phyloP scores from a whole-genome alignment of 30 jellyfish, hydroid and myxozoan species.

The Mastigias papua region DNA sequence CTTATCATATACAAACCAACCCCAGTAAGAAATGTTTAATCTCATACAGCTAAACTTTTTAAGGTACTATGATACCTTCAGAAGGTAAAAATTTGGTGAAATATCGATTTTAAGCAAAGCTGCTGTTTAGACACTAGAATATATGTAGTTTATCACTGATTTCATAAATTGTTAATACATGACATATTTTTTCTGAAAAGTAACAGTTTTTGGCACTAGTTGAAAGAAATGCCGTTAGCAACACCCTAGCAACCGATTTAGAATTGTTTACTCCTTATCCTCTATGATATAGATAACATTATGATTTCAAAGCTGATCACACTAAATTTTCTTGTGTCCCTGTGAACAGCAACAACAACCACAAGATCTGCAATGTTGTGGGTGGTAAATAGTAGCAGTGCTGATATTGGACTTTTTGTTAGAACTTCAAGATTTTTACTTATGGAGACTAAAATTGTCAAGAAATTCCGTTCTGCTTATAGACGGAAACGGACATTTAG shows the following conservation, averaged over 20 bases:
- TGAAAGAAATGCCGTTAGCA: neutral
- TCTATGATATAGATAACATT: neutral
- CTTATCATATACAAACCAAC: too few species aligned
- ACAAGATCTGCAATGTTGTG: neutral
- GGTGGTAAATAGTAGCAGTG: neutral
- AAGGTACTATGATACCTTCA: neutral
- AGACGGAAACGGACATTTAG: neutral
- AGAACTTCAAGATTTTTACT: neutral
- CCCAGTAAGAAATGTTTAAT: too few species aligned
- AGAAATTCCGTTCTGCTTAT: neutral
- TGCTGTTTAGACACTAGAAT: neutral
- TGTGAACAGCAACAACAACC: neutral
- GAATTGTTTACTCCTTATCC: neutral
- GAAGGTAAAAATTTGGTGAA: neutral
- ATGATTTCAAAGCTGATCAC: neutral
- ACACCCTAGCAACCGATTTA: neutral
- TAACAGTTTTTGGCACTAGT: neutral
- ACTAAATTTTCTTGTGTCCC: neutral
- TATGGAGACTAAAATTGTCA: neutral
- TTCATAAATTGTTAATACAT: neutral
- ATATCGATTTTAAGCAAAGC: neutral
- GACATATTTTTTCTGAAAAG: neutral
- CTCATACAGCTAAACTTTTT: too few species aligned
- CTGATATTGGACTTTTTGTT: neutral
- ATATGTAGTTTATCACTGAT: neutral